These are phyloP conservation scores for Dynastes tityus DNA, from an alignment of 2,888 invertebrate species.

Conservation along the genomic window DNA sequence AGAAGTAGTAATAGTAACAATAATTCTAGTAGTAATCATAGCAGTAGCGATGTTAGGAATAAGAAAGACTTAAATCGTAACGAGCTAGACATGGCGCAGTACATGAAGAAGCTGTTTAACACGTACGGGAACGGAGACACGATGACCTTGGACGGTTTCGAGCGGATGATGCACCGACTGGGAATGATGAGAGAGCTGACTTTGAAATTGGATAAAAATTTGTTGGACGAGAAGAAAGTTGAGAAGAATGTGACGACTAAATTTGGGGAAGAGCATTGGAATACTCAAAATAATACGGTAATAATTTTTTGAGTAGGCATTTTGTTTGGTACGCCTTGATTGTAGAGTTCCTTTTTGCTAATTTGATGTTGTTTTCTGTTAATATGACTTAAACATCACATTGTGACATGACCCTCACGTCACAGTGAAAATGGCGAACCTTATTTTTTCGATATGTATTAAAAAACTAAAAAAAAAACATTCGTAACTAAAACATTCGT, in stretches of 20 bases:
- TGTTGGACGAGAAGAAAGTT: slow-evolving; percentile 45
- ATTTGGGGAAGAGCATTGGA: background rate
- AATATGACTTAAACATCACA: too few species aligned
- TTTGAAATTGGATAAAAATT: slow-evolving; percentile 40
- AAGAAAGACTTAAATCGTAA: slow-evolving; percentile 8
- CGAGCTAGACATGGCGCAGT: slow-evolving; percentile 65
- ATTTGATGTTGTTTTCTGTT: background rate
- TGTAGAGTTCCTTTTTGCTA: too few species aligned
- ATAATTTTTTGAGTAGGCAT: background rate
- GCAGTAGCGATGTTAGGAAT: slow-evolving; percentile 52
- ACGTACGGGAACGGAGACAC: slow-evolving; percentile 78
- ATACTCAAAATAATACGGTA: slow-evolving; percentile 29
- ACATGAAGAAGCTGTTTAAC: slow-evolving; percentile 79
- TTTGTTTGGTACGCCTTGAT: background rate
- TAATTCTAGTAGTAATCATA: slow-evolving; percentile 53
- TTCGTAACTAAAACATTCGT: too few species aligned
- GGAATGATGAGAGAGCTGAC: slow-evolving; percentile 54
- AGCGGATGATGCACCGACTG: slow-evolving; percentile 75
- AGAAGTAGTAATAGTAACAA: slow-evolving; percentile 49
- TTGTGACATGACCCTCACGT: too few species aligned
- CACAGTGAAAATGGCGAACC: too few species aligned
- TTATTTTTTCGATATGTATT: too few species aligned
- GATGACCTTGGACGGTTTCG: slow-evolving; percentile 81
- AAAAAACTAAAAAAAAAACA: too few species aligned
- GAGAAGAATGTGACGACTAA: slow-evolving; percentile 49